Conservation (phyloP, 92 coral and sea anemone species). For the Virgularia gustaviana region DNA sequence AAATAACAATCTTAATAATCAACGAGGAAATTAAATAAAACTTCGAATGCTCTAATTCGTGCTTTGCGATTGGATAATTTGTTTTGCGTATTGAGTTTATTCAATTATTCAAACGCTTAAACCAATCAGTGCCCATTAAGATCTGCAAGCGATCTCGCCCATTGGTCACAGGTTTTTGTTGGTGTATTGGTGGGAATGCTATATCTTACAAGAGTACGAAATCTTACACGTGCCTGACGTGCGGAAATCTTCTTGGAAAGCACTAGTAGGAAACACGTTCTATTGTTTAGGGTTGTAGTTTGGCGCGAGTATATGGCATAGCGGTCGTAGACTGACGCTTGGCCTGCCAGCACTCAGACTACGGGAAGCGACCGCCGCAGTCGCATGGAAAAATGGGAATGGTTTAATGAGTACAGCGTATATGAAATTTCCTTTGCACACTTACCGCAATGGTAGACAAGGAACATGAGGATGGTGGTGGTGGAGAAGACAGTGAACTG, state of each 20-base stretch:
- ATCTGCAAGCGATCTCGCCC: not conserved
- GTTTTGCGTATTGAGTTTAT: not conserved
- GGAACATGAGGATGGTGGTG: slow-evolving; percentile 5
- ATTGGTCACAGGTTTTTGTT: slow-evolving; percentile 11
- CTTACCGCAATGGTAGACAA: slow-evolving; percentile 39
- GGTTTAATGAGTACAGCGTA: slow-evolving; percentile 29
- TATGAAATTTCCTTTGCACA: slow-evolving; percentile 17
- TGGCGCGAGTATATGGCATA: slow-evolving; percentile 12
- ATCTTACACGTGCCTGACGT: slow-evolving; percentile 31
- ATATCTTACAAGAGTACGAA: not conserved
- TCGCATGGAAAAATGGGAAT: slow-evolving; percentile 40
- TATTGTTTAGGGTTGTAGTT: slow-evolving; percentile 27
- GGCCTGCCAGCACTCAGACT: slow-evolving; percentile 1
- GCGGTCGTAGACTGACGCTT: slow-evolving; percentile 5
- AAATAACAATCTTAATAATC: slow-evolving; percentile 38
- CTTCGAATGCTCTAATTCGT: slow-evolving; percentile 13
- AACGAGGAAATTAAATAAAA: slow-evolving; percentile 40
- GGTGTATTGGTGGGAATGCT: not conserved
- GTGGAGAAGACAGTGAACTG: slow-evolving; percentile 1
- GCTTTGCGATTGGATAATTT: slow-evolving; percentile 20
- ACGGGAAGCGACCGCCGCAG: not conserved
- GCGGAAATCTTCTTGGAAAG: slow-evolving; percentile 36
- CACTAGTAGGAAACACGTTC: slow-evolving; percentile 15
- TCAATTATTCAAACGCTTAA: slow-evolving; percentile 31
- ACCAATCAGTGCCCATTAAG: slow-evolving; percentile 18